Percentiles rank a stretch among this genome's conserved stretches.
Evolutionary conservation across 2,888 invertebrate species (phyloP).

Genomic region (Nasonovia ribisnigri): DNA sequence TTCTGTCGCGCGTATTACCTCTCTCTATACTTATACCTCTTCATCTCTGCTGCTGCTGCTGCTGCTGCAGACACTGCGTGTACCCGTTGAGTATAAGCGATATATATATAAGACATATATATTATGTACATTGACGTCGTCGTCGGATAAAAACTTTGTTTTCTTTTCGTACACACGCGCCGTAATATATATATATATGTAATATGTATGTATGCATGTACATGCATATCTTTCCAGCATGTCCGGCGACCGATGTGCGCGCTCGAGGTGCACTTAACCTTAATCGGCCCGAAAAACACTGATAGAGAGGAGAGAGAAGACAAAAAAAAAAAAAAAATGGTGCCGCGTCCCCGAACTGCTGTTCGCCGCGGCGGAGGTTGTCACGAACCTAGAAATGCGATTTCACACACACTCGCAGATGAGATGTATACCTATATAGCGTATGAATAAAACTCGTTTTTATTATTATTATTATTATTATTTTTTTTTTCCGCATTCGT

Average conservation of each 20-base stretch:
- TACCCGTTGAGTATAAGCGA: not conserved
- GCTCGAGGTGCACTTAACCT: slow-evolving; percentile 54
- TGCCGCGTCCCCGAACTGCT: not conserved
- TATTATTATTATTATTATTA: slow-evolving; percentile 14
- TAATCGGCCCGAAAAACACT: slow-evolving; percentile 38
- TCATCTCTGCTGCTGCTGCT: not conserved
- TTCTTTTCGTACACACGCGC: not conserved
- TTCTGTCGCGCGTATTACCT: not conserved
- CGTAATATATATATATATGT: not conserved
- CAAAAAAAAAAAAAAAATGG: slow-evolving; percentile 14
- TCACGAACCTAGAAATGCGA: slow-evolving; percentile 63
- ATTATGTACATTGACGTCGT: slow-evolving; percentile 1
- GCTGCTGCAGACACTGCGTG: not conserved
- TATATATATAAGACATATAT: not conserved
- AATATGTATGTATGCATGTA: not conserved
- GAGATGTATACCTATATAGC: not conserved
- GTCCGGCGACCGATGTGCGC: not conserved
- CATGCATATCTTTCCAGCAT: not conserved
- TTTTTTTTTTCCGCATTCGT: slow-evolving; percentile 9
- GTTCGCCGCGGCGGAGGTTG: slow-evolving; percentile 4
- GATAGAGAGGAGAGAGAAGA: not conserved
- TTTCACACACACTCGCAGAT: slow-evolving; percentile 37
- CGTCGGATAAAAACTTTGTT: slow-evolving; percentile 24
- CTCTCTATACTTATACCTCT: not conserved
- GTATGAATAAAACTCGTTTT: slow-evolving; percentile 53